These are phyloP conservation scores for Brachionus paranguensis DNA, from an alignment of 1,140 invertebrate species.

Conservation along the genomic window DNA sequence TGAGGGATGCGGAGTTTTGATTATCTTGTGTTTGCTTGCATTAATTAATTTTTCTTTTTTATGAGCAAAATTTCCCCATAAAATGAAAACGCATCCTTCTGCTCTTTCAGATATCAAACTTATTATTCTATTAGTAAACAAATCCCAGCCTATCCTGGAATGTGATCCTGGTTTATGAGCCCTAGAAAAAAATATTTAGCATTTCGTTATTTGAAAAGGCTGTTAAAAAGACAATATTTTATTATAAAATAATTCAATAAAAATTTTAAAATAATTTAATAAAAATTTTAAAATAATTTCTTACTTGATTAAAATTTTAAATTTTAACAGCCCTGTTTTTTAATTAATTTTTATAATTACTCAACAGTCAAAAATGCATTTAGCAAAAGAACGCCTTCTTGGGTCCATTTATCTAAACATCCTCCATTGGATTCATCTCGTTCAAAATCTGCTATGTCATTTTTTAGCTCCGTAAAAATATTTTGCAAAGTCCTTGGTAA, in stretches of 20 bases:
- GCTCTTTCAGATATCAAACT: background rate
- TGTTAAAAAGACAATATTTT: too few species aligned
- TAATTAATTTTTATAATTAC: background rate
- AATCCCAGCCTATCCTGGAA: constrained; percentile 26
- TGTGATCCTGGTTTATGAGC: constrained; percentile 28
- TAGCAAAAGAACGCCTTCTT: constrained; percentile 30
- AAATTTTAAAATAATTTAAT: too few species aligned
- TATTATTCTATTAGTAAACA: background rate
- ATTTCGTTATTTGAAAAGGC: too few species aligned
- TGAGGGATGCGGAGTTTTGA: constrained; percentile 33
- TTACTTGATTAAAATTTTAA: too few species aligned
- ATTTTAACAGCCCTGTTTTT: too few species aligned
- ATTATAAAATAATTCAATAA: too few species aligned
- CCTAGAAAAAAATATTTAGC: background rate
- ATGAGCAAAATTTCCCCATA: constrained; percentile 37
- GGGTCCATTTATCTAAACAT: constrained; percentile 17
- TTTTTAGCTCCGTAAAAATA: constrained; percentile 36
- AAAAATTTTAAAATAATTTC: too few species aligned
- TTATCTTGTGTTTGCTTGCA: background rate
- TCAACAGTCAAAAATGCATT: constrained; percentile 40
- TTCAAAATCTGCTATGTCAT: constrained; percentile 18
- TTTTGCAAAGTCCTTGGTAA: constrained; percentile 28
- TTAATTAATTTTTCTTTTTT: constrained; percentile 33
- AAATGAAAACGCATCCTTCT: constrained; percentile 4
- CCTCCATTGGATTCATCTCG: background rate